These are phyloP conservation scores for Stenchaetothrips biformis DNA, from an alignment of 2,888 invertebrate species.

Conservation along the genomic window DNA sequence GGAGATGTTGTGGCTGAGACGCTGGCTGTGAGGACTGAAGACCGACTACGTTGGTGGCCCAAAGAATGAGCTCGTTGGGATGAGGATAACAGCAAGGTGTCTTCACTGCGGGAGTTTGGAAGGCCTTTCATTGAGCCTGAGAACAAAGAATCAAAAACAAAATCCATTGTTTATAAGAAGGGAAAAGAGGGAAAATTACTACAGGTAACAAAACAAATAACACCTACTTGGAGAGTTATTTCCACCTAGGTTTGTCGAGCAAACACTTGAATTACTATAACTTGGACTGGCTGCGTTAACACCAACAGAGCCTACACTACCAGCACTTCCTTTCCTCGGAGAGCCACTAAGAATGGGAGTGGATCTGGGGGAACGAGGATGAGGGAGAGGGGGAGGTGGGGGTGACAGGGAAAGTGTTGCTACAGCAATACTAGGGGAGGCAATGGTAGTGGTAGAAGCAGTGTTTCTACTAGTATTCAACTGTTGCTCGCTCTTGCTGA, in stretches of 20 bases:
- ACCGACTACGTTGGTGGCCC: constrained; percentile 46
- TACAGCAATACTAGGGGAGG: constrained; percentile 32
- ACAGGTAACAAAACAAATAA: background rate
- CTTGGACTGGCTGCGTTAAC: background rate
- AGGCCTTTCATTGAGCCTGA: constrained; percentile 46
- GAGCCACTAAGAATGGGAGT: constrained; percentile 1
- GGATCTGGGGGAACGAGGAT: background rate
- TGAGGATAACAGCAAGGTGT: constrained; percentile 54
- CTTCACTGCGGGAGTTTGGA: constrained; percentile 75
- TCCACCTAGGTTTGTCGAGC: background rate
- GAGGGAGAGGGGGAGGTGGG: constrained; percentile 26
- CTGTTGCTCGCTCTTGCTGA: constrained; percentile 81
- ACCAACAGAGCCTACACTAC: constrained; percentile 15
- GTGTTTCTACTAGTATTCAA: constrained; percentile 41
- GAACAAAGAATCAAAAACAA: constrained; percentile 2
- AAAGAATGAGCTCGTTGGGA: constrained; percentile 46
- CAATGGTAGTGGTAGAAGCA: constrained; percentile 34
- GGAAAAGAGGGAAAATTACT: constrained; percentile 3
- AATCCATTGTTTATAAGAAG: background rate
- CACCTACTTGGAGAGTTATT: constrained; percentile 26
- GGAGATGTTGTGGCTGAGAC: constrained; percentile 67
- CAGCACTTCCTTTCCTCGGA: background rate
- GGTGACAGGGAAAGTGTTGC: constrained; percentile 34
- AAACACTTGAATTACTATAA: constrained; percentile 2
- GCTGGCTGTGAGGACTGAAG: constrained; percentile 47